Evolutionary conservation across 2,113 vertebrate genomes (phyloP), one percentile per base, ranked within the genome.

Genomic region (Cyanoramphus novaezelandiae): DNA sequence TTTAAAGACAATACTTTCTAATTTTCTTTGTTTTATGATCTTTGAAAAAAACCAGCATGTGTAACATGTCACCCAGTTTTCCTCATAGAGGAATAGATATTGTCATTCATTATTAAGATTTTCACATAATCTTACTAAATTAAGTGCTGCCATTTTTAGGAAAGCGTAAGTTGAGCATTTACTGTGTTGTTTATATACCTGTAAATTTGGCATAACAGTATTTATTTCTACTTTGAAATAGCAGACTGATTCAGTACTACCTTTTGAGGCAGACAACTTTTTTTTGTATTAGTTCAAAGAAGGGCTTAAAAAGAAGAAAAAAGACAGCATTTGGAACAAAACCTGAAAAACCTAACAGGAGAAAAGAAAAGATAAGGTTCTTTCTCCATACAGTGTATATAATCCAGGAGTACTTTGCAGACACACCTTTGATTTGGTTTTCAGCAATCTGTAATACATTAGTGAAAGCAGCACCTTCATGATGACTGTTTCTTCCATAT

Each of bases 401-500:
- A 63, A 80, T 55, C 35, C 28, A 80, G 71, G 65, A 91, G 10
- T 62, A 53, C 24, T 83, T 90, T 50, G 15, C 31, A 84, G 37
- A 83, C 90, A 23, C 75, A 95, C 95, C 88, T 94, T 96, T 93
- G 52, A 87, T 88, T 82, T 96, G 88, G 24, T 96, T 92, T 69
- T 96, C 96, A 76, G 93, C 69, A 46, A 52, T 67, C 79, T 71
- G 82, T 27, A 96, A 85, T 31, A 88, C 90, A 49, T 81, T 97
- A 67, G 93, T 82, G 59, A 96, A 94, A 82, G 92, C 6, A 1
- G 86, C 92, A 97, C 97, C 97, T 96, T 98, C 95, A 7, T 96
- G 78, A 53, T 94, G 95, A 63, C 15, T 78, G 71, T 80, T 97
- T 86, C 96, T 97, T 89, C 96, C 95, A 2, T 85, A 95, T 17